A percentile compares a stretch with the other conserved stretches of the same genome.
Evolutionary conservation across 2,888 invertebrate genomes (phyloP).

Genomic region (Gibbula magus): DNA sequence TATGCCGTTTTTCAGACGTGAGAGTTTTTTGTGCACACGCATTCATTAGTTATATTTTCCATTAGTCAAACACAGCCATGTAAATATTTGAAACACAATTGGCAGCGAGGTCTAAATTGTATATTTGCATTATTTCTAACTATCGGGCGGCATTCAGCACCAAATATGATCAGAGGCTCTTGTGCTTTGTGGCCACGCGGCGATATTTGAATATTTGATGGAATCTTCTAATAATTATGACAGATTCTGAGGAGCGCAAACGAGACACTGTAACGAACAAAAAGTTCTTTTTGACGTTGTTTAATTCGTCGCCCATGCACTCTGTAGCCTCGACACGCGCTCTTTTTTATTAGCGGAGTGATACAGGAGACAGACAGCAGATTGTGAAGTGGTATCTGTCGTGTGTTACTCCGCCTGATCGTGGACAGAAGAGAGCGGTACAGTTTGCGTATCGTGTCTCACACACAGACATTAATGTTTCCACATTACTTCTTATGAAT

Average conservation of each 20-base stretch:
- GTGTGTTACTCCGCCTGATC: not conserved
- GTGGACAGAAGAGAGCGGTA: not conserved
- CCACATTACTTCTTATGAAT: slow-evolving; percentile 25
- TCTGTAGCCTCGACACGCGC: not conserved
- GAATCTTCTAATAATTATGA: slow-evolving; percentile 19
- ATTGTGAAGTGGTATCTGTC: not conserved
- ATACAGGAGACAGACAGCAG: not conserved
- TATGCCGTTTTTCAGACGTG: not conserved
- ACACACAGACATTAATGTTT: not conserved
- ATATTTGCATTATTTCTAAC: slow-evolving; percentile 22
- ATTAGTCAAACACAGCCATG: slow-evolving; percentile 6
- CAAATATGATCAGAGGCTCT: slow-evolving; percentile 18
- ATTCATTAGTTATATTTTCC: slow-evolving; percentile 18
- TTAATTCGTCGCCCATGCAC: not conserved
- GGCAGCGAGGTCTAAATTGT: slow-evolving; percentile 3
- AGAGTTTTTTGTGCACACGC: not conserved
- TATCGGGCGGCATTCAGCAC: not conserved
- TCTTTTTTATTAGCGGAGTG: slow-evolving; percentile 11
- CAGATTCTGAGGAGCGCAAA: slow-evolving; percentile 13
- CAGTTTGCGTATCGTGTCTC: slow-evolving; percentile 4
- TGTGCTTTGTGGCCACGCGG: not conserved
- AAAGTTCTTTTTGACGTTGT: not conserved
- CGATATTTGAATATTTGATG: slow-evolving; percentile 21
- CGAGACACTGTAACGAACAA: slow-evolving; percentile 16
- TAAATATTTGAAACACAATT: slow-evolving; percentile 14